Percentiles rank a stretch among this genome's conserved stretches.
Evolutionary conservation across 2,797 vertebrate species (phyloP).

Genomic region (Anas bahamensis): DNA sequence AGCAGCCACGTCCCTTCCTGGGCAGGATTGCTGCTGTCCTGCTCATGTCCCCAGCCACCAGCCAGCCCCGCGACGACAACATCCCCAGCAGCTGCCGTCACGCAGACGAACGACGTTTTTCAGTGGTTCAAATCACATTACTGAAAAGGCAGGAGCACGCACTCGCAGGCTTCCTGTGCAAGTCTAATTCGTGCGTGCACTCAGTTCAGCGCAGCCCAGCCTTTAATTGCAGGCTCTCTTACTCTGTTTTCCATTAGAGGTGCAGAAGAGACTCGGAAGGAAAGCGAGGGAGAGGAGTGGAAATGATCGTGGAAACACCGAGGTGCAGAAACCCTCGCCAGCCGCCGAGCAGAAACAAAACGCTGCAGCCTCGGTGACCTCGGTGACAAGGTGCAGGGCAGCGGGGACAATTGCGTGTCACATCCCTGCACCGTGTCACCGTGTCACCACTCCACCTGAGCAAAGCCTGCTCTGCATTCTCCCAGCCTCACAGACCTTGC

Average conservation of each 20-base stretch:
- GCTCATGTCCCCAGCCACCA: background rate
- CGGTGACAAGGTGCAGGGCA: background rate
- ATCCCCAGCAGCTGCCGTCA: background rate
- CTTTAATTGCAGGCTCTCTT: constrained; percentile 55
- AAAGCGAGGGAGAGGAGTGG: background rate
- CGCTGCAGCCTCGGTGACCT: rapidly evolving
- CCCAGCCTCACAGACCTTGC: background rate
- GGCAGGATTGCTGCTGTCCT: background rate
- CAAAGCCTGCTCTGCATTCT: background rate
- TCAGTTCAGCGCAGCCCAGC: background rate
- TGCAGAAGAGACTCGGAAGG: background rate
- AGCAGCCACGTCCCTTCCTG: background rate
- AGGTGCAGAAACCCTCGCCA: rapidly evolving
- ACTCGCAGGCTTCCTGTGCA: background rate
- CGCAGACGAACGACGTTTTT: background rate
- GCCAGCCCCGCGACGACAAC: background rate
- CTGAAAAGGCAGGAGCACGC: background rate
- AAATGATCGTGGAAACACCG: background rate
- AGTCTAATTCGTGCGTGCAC: background rate
- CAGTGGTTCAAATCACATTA: background rate
- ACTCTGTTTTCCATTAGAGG: background rate
- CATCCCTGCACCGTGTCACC: background rate
- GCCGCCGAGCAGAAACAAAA: background rate
- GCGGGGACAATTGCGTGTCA: rapidly evolving
- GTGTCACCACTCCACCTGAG: background rate